A percentile compares a stretch with the other conserved stretches of the same genome.
Evolutionary conservation across 2,113 vertebrate species (phyloP).

Genomic region (Mustela lutreola): DNA sequence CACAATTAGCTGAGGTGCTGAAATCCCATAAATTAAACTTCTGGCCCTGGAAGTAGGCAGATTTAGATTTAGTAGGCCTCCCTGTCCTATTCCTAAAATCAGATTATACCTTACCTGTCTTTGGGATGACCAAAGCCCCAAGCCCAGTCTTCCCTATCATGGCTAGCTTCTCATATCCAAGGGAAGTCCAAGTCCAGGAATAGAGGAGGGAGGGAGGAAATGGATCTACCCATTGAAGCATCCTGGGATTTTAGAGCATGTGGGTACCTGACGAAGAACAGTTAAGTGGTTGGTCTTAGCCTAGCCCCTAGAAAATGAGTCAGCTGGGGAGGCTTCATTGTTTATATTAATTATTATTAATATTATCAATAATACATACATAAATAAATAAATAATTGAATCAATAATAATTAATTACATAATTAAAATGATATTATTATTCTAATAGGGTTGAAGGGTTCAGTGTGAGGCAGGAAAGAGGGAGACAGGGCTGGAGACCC

Average conservation of each 20-base stretch:
- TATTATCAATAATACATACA: too few relatives aligned
- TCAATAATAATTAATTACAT: too few relatives aligned
- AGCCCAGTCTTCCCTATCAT: rapidly evolving
- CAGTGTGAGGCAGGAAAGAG: not conserved
- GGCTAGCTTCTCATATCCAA: not conserved
- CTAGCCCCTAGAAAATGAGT: not conserved
- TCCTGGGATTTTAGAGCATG: rapidly evolving
- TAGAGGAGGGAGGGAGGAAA: not conserved
- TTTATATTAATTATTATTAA: too few relatives aligned
- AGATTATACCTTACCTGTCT: not conserved
- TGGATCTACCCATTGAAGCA: not conserved
- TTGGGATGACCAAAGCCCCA: too few relatives aligned
- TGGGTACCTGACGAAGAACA: not conserved
- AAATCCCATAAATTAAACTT: not conserved
- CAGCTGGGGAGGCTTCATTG: not conserved
- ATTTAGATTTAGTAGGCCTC: not conserved
- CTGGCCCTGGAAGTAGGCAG: too few relatives aligned
- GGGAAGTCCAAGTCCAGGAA: not conserved
- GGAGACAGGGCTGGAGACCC: too few relatives aligned
- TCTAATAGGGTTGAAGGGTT: rapidly evolving
- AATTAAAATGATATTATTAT: too few relatives aligned
- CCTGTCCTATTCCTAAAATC: not conserved
- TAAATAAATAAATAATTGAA: too few relatives aligned
- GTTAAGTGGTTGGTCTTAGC: rapidly evolving
- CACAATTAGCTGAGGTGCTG: not conserved